Evolutionary conservation across 2,113 vertebrate genomes (phyloP).

Genomic region (Corapipo altera): DNA sequence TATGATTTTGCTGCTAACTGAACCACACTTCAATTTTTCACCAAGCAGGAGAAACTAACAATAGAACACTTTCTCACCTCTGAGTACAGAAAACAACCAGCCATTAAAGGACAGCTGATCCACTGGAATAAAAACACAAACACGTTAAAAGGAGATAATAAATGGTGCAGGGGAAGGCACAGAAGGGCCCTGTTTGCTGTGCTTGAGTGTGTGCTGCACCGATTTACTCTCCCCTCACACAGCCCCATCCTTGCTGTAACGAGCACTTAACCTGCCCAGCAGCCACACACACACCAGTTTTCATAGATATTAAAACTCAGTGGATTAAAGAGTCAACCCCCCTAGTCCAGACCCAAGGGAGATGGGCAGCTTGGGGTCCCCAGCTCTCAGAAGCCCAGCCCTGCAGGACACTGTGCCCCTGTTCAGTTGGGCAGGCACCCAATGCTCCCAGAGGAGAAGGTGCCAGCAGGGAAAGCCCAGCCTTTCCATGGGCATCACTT

Average conservation of each 20-base stretch:
- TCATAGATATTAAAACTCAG: fast-evolving
- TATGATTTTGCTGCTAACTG: neutral
- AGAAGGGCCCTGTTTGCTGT: neutral
- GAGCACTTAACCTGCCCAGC: neutral
- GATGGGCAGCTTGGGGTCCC: neutral
- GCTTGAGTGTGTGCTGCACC: neutral
- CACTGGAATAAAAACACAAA: neutral
- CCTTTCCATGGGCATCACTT: fast-evolving
- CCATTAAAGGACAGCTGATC: neutral
- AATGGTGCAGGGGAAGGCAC: neutral
- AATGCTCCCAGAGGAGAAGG: neutral
- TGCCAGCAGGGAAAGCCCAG: neutral
- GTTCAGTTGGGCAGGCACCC: neutral
- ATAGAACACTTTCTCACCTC: neutral
- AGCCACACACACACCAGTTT: neutral
- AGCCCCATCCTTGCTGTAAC: neutral
- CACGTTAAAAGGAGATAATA: neutral
- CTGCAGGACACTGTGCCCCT: fast-evolving
- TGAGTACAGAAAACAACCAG: neutral
- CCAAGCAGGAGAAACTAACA: neutral
- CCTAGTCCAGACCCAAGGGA: neutral
- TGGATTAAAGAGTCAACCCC: neutral
- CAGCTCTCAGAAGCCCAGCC: neutral
- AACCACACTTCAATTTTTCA: neutral
- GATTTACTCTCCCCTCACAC: neutral